Conservation (phyloP, 2,888 invertebrate species). For the Papilio gigon region DNA sequence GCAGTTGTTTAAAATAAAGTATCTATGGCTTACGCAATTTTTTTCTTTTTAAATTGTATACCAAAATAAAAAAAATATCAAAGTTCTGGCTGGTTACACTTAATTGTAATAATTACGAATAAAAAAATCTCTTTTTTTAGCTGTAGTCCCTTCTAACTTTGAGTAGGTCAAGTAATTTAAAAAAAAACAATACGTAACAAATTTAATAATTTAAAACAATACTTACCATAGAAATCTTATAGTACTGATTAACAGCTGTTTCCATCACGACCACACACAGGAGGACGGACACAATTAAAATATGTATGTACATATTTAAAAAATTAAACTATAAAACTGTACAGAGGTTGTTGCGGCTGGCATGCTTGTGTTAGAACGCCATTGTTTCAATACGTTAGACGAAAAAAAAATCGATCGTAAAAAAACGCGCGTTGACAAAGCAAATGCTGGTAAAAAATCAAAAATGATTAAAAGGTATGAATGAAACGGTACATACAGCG, state of each 20-base stretch:
- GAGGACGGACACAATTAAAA: slow-evolving; percentile 11
- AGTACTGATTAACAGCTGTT: slow-evolving; percentile 44
- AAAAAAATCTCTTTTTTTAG: too few relatives aligned
- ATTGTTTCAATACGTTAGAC: slow-evolving; percentile 19
- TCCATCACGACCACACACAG: slow-evolving; percentile 20
- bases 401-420: slow-evolving; percentile 27
- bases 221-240: slow-evolving; percentile 70
- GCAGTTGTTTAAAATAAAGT: too few relatives aligned
- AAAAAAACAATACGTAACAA: too few relatives aligned
- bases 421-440: slow-evolving; percentile 34
- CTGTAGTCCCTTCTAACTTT: too few relatives aligned
- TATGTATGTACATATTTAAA: slow-evolving; percentile 28
- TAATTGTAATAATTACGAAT: too few relatives aligned
- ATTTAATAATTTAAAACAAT: too few relatives aligned
- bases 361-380: slow-evolving; percentile 22
- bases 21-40: too few relatives aligned
- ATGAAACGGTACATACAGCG: slow-evolving; percentile 16
- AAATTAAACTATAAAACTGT: background rate
- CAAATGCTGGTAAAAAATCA: slow-evolving; percentile 8
- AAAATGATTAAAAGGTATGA: slow-evolving; percentile 7
- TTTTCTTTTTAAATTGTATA: too few relatives aligned
- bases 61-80: too few relatives aligned
- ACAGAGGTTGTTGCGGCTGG: slow-evolving; percentile 5
- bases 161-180: too few relatives aligned
- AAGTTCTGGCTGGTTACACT: too few relatives aligned